Percentiles rank a stretch among this genome's conserved stretches.
Conservation (phyloP, 2,797 vertebrate species). For the Tragelaphus eurycerus region DNA sequence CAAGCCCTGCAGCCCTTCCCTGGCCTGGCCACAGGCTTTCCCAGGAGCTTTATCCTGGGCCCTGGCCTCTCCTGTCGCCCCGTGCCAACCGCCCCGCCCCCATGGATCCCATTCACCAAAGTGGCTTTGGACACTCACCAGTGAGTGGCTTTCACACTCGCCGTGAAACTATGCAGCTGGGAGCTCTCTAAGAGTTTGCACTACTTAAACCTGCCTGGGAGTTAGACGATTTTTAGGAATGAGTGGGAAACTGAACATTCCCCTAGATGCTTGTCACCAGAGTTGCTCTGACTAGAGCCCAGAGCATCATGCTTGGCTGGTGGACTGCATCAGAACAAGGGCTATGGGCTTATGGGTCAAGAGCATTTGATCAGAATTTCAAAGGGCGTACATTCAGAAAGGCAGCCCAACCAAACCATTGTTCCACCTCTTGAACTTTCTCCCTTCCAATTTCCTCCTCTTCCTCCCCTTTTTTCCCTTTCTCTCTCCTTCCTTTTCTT, state of each 20-base stretch:
- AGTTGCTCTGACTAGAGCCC: not conserved
- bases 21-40: conserved; percentile 8
- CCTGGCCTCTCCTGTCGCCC: not conserved
- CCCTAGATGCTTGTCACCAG: not conserved
- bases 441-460: conserved; percentile 5
- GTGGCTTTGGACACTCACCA: conserved; percentile 62
- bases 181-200: conserved; percentile 64
- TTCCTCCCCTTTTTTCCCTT: not conserved
- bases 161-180: conserved; percentile 64
- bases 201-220: conserved; percentile 42
- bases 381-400: conserved; percentile 23
- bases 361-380: conserved; percentile 34
- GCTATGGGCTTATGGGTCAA: conserved; percentile 42
- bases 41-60: not conserved
- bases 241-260: not conserved
- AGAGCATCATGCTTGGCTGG: not conserved
- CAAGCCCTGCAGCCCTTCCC: conserved; percentile 22
- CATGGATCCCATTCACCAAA: conserved; percentile 47
- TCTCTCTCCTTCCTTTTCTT: conserved; percentile 57
- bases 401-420: conserved; percentile 29
- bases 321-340: conserved; percentile 26
- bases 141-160: not conserved
- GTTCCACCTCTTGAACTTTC: not conserved
- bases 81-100: not conserved
- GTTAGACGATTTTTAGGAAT: conserved; percentile 30